Percentiles rank a stretch among this genome's conserved stretches.
phyloP scores from a whole-genome alignment of 2,113 vertebrate species.

The Leucoraja erinaceus region DNA sequence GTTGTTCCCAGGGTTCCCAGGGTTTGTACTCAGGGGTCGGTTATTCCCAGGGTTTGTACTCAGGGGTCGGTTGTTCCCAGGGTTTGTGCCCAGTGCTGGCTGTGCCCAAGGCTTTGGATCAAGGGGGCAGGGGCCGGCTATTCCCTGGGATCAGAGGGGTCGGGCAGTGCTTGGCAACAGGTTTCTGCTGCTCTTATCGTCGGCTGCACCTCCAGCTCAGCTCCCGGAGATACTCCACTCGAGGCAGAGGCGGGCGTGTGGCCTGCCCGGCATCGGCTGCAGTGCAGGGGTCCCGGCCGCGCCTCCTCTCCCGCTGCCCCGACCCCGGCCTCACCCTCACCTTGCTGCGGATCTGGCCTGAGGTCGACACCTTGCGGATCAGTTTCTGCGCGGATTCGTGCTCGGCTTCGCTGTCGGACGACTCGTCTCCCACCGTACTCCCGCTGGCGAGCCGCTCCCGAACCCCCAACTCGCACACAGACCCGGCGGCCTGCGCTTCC shows the following conservation, averaged over 20 bases:
- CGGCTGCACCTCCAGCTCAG: not conserved
- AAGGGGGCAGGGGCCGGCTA: no score
- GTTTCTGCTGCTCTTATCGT: no score
- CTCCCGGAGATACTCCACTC: not conserved
- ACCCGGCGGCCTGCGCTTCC: constrained; percentile 29
- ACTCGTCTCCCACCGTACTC: constrained; percentile 65
- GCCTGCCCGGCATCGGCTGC: not conserved
- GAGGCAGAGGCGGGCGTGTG: not conserved
- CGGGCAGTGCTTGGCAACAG: not conserved
- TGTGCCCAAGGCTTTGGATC: no score
- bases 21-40: no score
- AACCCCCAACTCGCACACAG: constrained; percentile 4
- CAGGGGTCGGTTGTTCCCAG: no score
- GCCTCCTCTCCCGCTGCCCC: constrained; percentile 42
- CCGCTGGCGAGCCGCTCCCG: constrained; percentile 54
- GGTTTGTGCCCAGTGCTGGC: no score
- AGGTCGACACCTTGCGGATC: constrained; percentile 89
- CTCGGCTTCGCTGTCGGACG: constrained; percentile 88
- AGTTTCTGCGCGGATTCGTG: constrained; percentile 85
- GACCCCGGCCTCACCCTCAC: constrained; percentile 54
- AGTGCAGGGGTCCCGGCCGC: constrained; percentile 13
- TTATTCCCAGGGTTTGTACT: no score
- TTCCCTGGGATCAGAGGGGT: no score
- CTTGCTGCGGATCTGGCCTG: constrained; percentile 91
- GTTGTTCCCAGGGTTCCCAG: not conserved